Evolutionary conservation across 2,113 vertebrate species (phyloP), one percentile per base, ranked within the genome.

Genomic region (Tachysurus fulvidraco): DNA sequence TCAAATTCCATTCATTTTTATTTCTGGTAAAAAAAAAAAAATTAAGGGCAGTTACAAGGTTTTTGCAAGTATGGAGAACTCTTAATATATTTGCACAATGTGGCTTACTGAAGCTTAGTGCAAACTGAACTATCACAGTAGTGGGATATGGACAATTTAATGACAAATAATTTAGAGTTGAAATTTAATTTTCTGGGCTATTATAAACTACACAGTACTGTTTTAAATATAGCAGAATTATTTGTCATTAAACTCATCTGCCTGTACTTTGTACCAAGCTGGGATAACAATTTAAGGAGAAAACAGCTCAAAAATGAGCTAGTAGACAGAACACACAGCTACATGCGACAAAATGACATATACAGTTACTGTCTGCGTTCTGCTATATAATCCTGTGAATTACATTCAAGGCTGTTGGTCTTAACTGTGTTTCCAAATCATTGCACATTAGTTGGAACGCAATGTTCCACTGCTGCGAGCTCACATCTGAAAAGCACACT

Each of bases 321-420:
- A 55, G 17, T 8, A 67, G 17, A 69, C 28, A 23, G 5, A 30
- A 55, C 46, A 69, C 8, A 59, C 10, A 67, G 7, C 41, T 36
- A 52, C 59, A 65, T 2, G 7, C 30, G 44, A 85, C 44, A 30
- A 67, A 85, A 36, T 62, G 28, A n/a, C 60, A 67, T 64, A 62
- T 57, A 44, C 23, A 59, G 50, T 44, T 86, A 59, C 85, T 46
- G 64, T 30, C 76, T 65, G 64, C 0, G 14, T 12, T 54, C 46
- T 78, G 54, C 59, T 59, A 5, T 60, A 57, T 62, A 86, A 86
- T 71, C 46, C 54, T 9, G 14, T 50, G 79, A 11, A 52, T 71
- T 52, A 30, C 36, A 71, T 25, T 46, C 77, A 81, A 86, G 54
- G 77, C 30, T 81, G 25, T 41, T 71, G 55, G 14, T 23, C 30